Evolutionary conservation across 2,797 vertebrate species (phyloP).

Genomic region (Amphiprion clarkii): DNA sequence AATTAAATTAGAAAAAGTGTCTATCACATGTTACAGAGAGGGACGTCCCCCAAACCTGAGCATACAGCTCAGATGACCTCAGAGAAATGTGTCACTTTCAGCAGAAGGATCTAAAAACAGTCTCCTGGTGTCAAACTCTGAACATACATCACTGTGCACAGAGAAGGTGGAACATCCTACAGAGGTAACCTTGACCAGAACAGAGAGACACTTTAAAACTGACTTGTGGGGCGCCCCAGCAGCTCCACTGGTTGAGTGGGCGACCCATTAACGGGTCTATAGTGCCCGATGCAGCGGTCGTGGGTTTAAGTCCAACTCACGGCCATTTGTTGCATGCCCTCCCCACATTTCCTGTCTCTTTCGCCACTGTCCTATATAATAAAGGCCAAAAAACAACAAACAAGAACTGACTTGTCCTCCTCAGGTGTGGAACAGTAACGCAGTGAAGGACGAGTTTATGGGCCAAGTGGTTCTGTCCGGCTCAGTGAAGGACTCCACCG

Average conservation of each 20-base stretch:
- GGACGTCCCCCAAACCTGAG: too few relatives aligned
- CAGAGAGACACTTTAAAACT: neutral
- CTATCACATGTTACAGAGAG: too few relatives aligned
- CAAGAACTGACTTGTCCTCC: neutral
- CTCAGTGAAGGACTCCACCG: conserved; percentile 75
- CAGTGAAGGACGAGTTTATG: conserved; percentile 89
- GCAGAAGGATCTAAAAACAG: neutral
- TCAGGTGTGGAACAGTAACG: conserved; percentile 93
- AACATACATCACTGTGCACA: neutral
- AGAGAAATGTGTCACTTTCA: neutral
- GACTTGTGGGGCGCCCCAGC: neutral
- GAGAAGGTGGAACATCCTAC: neutral
- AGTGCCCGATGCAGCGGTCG: too few relatives aligned
- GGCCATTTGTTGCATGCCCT: too few relatives aligned
- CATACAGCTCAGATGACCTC: too few relatives aligned
- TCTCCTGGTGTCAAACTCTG: neutral
- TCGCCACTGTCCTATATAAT: too few relatives aligned
- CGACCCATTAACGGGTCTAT: too few relatives aligned
- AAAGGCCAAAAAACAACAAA: too few relatives aligned
- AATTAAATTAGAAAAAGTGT: too few relatives aligned
- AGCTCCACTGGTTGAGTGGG: too few relatives aligned
- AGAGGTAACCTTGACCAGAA: neutral
- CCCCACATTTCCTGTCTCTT: too few relatives aligned
- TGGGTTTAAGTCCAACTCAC: too few relatives aligned
- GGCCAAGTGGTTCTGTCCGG: conserved; percentile 90